These are phyloP conservation scores for Urocynchramus pylzowi DNA, from an alignment of 2,113 vertebrate genomes.

Conservation along the genomic window DNA sequence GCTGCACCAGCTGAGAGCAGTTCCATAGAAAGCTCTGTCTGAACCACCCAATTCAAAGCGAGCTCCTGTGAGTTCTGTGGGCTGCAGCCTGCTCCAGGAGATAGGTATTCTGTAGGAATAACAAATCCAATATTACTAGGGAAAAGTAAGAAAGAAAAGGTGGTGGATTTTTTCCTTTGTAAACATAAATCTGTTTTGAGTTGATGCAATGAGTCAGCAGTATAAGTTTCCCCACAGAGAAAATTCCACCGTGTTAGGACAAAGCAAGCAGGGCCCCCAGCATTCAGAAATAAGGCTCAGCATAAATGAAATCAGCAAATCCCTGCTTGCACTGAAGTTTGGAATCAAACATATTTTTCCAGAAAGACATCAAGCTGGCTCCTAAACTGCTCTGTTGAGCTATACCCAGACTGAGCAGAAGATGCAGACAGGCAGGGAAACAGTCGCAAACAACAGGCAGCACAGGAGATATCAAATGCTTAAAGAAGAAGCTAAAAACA, in stretches of 20 bases:
- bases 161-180: background rate
- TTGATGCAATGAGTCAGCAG: conserved; percentile 57
- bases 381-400: background rate
- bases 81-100: background rate
- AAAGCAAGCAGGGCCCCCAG: background rate
- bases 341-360: background rate
- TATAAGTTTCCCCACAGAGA: conserved; percentile 42
- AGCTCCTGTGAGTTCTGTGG: background rate
- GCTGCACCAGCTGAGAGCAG: background rate
- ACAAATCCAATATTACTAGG: background rate
- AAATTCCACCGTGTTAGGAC: conserved; percentile 19
- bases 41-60: background rate
- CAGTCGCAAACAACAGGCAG: background rate
- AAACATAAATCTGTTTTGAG: conserved; percentile 42
- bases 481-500: background rate
- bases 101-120: background rate
- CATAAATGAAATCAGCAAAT: conserved; percentile 46
- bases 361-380: background rate
- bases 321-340: conserved; percentile 7
- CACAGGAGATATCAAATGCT: background rate
- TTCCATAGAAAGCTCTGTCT: background rate
- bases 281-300: conserved; percentile 20
- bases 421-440: background rate
- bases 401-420: background rate
- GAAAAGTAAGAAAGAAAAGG: background rate